Base-by-base conservation (phyloP, 2,888 invertebrate genomes). In the Noctuana brunneofusca region DNA sequence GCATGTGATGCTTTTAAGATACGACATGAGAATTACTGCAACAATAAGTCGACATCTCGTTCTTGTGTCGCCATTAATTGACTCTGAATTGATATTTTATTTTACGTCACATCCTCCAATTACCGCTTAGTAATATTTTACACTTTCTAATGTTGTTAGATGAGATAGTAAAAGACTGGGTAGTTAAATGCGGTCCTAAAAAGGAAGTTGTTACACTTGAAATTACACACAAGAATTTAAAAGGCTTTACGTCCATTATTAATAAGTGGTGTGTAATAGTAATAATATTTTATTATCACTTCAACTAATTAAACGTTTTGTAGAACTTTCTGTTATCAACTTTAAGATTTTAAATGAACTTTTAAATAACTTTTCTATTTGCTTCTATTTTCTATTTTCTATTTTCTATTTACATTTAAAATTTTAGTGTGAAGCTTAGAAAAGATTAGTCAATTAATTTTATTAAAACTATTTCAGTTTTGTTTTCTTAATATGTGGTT, bases 21-120 rank as follows among this genome's bases (percentile, higher is more conserved):
- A 30, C 16, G 32, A 48, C 20, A 11, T 52, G 18, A 18, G 32
- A 32, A 30, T 11, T 4, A 16, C 16, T 16, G 3, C 52, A 32
- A 32, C 32, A 18, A 52, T 32, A 6, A 52, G 18, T 18, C 6
- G 32, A 30, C 11, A 46, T 46, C 12, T 35, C 35, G 12, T 1
- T 11, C 22, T 22, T 14, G 20, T n/a, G 20, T 16, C 18, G 18
- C 52, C 30, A 9, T 35, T 53, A 50, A 53, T 32, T 53, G 32
- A 11, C 8, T 53, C 18, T 30, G 30, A 35, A 35, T 53, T 35
- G 52, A 30, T 18, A 32, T n/a, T n/a, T n/a, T n/a, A 20, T 20
- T 53, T 53, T 53, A 32, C 52, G 52, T 53, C 52, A 53, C 32
- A 53, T 53, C 52, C 52, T 35, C 20, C 30, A 6, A 53, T 53